Base-by-base conservation (phyloP, 2,888 invertebrate genomes). In the Argyresthia albistria region DNA sequence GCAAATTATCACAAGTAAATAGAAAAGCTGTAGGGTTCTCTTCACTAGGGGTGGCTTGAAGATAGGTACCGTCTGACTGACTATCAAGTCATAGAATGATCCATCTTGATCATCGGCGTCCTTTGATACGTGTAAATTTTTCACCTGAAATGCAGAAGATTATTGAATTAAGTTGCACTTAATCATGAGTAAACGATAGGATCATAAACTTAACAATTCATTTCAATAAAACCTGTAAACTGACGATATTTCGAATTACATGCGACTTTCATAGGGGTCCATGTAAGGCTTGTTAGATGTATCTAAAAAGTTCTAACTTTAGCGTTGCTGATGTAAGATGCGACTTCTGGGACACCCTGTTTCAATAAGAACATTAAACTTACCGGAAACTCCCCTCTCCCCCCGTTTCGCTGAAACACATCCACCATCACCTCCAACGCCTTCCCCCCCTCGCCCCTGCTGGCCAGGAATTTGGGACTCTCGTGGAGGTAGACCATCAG, bases 391-490 rank as follows among this genome's bases (percentile, higher is more conserved):
- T 67, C 61, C 1, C 57, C 60, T 4, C 55, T 64, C 0, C 76
- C 75, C 2, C 69, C 67, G 61, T 78, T 79, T 0, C 56, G 55
- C 43, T 59, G 56, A 55, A 70, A 68, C 11, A 80, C 77, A 8
- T 53, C 61, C 51, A 53, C 61, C 54, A 82, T 56, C 7, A 77
- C 67, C 1, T 65, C 59, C 51, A 93, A 59, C 0, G 93, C 91
- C 57, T 89, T 80, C 0, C 83, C 76, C 3, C 76, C 71, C 53
- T 88, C 75, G 0, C 91, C 91, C 57, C 89, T 89, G 16, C 91
- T 89, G 7, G 92, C 83, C 53, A 92, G 76, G 66, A 91, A 95
- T 69, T 93, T 93, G 0, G 95, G 95, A 59, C 93, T 95, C 69
- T 95, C 95, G 0, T 93, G 91, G 36, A 92, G 76, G 45, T 72